Evolutionary conservation across 1,140 invertebrate genomes (phyloP).

Genomic region (Leucophenga varia): DNA sequence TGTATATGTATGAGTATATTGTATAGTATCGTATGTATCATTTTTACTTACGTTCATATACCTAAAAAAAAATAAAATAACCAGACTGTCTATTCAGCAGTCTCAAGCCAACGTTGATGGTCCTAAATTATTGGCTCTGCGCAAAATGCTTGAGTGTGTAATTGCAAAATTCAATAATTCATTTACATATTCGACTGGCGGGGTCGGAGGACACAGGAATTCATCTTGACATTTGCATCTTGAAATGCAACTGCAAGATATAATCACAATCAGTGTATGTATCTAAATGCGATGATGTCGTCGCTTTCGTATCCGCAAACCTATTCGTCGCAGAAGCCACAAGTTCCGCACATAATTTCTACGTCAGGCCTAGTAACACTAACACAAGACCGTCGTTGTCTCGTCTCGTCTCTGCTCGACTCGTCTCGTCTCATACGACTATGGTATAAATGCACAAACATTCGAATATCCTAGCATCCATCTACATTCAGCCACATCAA

Average conservation of each 20-base stretch:
- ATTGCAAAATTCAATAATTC: conserved; percentile 28
- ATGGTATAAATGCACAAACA: too few relatives aligned
- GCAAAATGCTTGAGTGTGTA: conserved; percentile 18
- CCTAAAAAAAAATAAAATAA: too few relatives aligned
- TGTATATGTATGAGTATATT: too few relatives aligned
- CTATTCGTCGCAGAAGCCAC: conserved; percentile 16
- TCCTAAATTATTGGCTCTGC: background rate
- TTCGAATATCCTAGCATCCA: too few relatives aligned
- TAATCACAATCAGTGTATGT: conserved; percentile 52
- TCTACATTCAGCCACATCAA: too few relatives aligned
- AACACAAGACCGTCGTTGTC: too few relatives aligned
- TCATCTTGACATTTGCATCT: conserved; percentile 47
- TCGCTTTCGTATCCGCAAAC: conserved; percentile 34
- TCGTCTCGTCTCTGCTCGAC: too few relatives aligned
- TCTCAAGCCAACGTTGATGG: background rate
- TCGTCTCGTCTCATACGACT: too few relatives aligned
- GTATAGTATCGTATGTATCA: too few relatives aligned
- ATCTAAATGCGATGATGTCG: conserved; percentile 33
- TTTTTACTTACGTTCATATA: too few relatives aligned
- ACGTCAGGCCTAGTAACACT: conserved; percentile 5
- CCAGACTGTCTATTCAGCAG: too few relatives aligned
- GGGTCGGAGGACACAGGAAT: conserved; percentile 3
- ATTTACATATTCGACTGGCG: conserved; percentile 12
- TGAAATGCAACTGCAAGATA: conserved; percentile 54
- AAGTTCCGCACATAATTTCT: conserved; percentile 6